Evolutionary conservation across 1,140 invertebrate genomes (phyloP).

Genomic region (Kradibia gibbosae): DNA sequence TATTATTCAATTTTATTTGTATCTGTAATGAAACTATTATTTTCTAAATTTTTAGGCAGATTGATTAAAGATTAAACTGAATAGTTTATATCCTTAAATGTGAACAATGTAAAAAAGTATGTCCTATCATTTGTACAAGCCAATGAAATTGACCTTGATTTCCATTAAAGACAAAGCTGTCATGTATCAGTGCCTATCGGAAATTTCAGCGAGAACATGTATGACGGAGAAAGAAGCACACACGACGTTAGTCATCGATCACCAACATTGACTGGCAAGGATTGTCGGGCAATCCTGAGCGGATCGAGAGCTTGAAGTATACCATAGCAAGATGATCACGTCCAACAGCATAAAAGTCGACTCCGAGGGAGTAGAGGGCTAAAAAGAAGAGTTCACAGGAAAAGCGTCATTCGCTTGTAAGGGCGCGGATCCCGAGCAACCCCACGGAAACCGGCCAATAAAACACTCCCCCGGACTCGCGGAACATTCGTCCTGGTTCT

Average conservation of each 20-base stretch:
- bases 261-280: not conserved
- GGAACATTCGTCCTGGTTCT: conserved; percentile 56
- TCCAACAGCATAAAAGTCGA: conserved; percentile 4
- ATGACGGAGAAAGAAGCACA: not conserved
- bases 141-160: no score
- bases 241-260: not conserved
- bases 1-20: no score
- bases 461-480: conserved; percentile 62
- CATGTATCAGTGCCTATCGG: no score
- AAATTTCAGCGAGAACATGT: not conserved
- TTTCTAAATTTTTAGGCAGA: no score
- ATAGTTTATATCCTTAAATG: no score
- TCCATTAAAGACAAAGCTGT: no score
- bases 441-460: conserved; percentile 70
- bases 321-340: not conserved
- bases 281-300: not conserved
- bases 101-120: no score
- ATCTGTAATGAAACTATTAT: no score
- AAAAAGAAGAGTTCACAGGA: conserved; percentile 36
- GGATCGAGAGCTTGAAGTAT: conserved; percentile 7
- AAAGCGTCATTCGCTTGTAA: conserved; percentile 22
- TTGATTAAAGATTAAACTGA: no score
- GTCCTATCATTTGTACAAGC: no score
- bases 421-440: conserved; percentile 38
- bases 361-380: conserved; percentile 33